Conservation (phyloP, 2,113 vertebrate species). For the Sander lucioperca region DNA sequence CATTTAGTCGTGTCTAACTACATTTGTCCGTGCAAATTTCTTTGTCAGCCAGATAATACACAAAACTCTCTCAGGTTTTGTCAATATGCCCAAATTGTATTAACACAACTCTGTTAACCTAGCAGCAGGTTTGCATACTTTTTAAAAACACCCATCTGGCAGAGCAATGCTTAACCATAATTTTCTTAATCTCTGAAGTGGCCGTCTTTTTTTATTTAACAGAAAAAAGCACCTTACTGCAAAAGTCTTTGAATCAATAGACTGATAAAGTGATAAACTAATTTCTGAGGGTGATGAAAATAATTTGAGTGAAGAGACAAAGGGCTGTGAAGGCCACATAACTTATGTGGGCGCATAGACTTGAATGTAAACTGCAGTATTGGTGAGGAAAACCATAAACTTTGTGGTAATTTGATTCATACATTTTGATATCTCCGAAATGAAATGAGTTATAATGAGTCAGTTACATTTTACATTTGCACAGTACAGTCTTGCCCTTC, state of each 20-base stretch:
- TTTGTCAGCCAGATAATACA: neutral
- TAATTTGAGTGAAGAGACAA: constrained; percentile 29
- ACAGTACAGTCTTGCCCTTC: constrained; percentile 22
- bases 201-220: neutral
- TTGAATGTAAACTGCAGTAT: constrained; percentile 15
- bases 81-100: neutral
- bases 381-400: constrained; percentile 21
- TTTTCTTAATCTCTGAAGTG: constrained; percentile 2
- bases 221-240: neutral
- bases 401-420: constrained; percentile 31
- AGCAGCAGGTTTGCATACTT: neutral
- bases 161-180: neutral
- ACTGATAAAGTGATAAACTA: constrained; percentile 2
- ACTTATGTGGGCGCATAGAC: neutral
- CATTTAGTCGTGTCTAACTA: neutral
- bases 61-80: neutral
- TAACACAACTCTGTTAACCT: neutral
- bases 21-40: neutral
- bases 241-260: neutral
- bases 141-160: neutral
- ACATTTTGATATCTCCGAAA: constrained; percentile 30
- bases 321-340: constrained; percentile 7
- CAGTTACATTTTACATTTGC: constrained; percentile 26
- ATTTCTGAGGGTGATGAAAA: constrained; percentile 20
- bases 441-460: constrained; percentile 28